Percentiles rank a stretch among this genome's conserved stretches.
Conservation (phyloP, 37 sponge, comb jelly and placozoan genomes). For the Halisarca cf. caerulea region DNA sequence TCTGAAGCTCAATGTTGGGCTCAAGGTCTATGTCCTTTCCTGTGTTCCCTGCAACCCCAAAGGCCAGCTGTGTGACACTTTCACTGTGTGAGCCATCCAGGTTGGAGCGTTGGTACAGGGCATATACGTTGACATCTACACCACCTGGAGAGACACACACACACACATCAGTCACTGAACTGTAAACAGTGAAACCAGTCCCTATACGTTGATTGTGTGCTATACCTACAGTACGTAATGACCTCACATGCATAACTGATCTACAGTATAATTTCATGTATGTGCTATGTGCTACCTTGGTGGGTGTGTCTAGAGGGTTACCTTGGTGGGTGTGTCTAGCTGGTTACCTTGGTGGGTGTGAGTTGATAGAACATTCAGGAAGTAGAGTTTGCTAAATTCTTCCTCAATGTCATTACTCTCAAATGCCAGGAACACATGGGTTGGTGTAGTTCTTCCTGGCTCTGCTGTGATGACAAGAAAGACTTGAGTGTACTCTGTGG, state of each 20-base stretch:
- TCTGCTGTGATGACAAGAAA: constrained; percentile 13
- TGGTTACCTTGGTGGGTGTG: neutral
- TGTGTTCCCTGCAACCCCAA: constrained; percentile 22
- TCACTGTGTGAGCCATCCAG: constrained; percentile 62
- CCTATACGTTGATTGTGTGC: neutral
- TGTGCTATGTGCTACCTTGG: too few relatives aligned
- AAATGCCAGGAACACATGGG: constrained; percentile 21
- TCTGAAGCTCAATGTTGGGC: constrained; percentile 28
- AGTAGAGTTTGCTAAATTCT: constrained; percentile 42
- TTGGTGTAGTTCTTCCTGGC: neutral
- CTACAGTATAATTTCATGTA: too few relatives aligned
- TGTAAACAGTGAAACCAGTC: neutral
- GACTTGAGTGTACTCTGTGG: neutral
- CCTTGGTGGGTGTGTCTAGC: neutral
- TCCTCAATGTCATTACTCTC: neutral
- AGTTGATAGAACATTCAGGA: constrained; percentile 32
- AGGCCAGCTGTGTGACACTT: constrained; percentile 53
- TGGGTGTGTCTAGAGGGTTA: neutral
- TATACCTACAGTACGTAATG: neutral
- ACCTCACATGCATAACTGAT: too few relatives aligned
- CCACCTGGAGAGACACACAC: neutral
- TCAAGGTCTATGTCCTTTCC: constrained; percentile 45
- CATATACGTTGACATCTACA: constrained; percentile 54
- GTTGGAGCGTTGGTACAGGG: constrained; percentile 49
- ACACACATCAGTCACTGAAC: neutral